phyloP scores from a whole-genome alignment of 2,113 vertebrate species.

The Pao palembangensis region DNA sequence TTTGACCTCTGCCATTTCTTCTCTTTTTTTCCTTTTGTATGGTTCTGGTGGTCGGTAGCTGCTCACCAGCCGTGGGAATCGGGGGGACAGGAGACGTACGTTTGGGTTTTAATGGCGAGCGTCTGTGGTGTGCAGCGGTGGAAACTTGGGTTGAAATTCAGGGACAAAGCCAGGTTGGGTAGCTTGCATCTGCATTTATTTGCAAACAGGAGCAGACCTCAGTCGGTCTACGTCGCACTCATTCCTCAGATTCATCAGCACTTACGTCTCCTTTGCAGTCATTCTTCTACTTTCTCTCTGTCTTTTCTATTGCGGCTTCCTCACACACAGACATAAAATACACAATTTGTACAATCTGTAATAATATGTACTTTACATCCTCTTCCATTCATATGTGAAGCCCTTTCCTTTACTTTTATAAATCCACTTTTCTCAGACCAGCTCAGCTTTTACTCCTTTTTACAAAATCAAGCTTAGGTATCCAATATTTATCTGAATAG shows the following conservation, averaged over 20 bases:
- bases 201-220: constrained; percentile 45
- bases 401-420: constrained; percentile 25
- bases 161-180: constrained; percentile 34
- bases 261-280: constrained; percentile 36
- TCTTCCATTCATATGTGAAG: constrained; percentile 6
- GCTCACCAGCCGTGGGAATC: too few species aligned
- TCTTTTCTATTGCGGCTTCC: constrained; percentile 27
- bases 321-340: constrained; percentile 12
- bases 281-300: constrained; percentile 35
- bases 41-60: not conserved
- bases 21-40: constrained; percentile 2
- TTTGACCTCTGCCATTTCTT: constrained; percentile 37
- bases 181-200: constrained; percentile 68
- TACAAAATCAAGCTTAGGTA: constrained; percentile 38
- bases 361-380: not conserved
- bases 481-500: constrained; percentile 12
- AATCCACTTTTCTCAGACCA: constrained; percentile 48
- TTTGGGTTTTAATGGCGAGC: too few species aligned
- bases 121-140: too few species aligned
- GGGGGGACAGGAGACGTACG: too few species aligned
- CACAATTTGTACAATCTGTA: not conserved
- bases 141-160: constrained; percentile 30
- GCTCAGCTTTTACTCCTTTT: constrained; percentile 24
- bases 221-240: constrained; percentile 50
- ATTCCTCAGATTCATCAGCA: constrained; percentile 38